A percentile compares a stretch with the other conserved stretches of the same genome.
Conservation (phyloP, 1,140 invertebrate species). For the Geopemphigus sp. region DNA sequence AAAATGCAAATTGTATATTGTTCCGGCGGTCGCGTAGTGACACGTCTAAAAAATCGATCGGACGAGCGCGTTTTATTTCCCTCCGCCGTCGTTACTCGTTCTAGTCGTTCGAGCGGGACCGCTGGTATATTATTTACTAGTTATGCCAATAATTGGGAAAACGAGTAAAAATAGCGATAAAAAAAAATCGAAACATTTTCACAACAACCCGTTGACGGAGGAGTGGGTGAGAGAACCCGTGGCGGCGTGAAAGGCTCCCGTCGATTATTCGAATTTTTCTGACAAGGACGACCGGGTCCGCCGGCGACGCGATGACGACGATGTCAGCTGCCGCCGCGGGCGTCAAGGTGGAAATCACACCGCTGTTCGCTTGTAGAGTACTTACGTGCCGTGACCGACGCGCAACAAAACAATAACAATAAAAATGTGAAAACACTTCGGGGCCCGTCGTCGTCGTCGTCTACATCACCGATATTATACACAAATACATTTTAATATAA, state of each 20-base stretch:
- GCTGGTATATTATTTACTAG: not conserved
- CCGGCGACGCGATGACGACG: constrained; percentile 9
- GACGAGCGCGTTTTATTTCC: too few species aligned
- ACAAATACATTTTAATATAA: not conserved
- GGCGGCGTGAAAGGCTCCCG: constrained; percentile 16
- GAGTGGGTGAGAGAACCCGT: not conserved
- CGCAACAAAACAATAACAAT: not conserved
- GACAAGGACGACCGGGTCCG: constrained; percentile 35
- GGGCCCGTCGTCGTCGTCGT: too few species aligned
- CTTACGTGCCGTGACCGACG: not conserved
- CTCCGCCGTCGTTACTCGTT: too few species aligned
- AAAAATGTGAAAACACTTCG: too few species aligned
- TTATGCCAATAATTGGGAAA: not conserved
- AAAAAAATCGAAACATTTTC: not conserved
- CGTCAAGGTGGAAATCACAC: constrained; percentile 36
- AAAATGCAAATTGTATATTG: too few species aligned
- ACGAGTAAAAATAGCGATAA: too few species aligned
- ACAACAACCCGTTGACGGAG: not conserved
- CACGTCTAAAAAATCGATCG: too few species aligned
- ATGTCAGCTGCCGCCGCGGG: not conserved
- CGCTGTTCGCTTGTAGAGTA: not conserved
- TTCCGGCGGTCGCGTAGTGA: too few species aligned
- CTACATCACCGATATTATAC: not conserved
- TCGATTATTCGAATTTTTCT: constrained; percentile 28
- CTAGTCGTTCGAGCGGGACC: not conserved